Conservation (phyloP, 23 tunicate species). For the Trididemnum clinides region DNA sequence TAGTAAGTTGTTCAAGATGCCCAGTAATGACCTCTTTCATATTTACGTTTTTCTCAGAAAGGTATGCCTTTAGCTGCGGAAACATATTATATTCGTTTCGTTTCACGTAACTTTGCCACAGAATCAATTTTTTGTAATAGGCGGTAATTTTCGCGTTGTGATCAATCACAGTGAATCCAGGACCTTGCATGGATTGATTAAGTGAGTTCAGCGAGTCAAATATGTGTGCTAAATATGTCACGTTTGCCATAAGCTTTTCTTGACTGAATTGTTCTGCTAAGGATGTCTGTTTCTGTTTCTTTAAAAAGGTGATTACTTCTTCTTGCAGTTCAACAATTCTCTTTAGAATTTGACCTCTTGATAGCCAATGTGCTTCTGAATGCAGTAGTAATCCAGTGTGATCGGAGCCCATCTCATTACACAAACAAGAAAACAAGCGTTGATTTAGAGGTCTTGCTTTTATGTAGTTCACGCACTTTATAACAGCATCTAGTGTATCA, state of each 20-base stretch:
- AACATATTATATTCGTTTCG: constrained; percentile 20
- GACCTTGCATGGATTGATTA: constrained; percentile 49
- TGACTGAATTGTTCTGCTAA: constrained; percentile 47
- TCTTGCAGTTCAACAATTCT: constrained; percentile 37
- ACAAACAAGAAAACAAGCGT: too few species aligned
- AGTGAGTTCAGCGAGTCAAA: constrained; percentile 44
- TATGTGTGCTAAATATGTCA: constrained; percentile 47
- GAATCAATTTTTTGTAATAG: constrained; percentile 34
- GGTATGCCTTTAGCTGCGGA: background rate
- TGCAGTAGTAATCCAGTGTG: constrained; percentile 34
- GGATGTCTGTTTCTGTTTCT: constrained; percentile 19
- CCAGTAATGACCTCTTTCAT: constrained; percentile 37
- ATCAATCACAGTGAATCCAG: constrained; percentile 51
- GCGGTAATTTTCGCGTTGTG: constrained; percentile 30
- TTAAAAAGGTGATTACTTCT: constrained; percentile 30
- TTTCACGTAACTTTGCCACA: constrained; percentile 21
- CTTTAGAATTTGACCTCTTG: constrained; percentile 35
- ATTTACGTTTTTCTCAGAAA: background rate
- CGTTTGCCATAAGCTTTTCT: constrained; percentile 44
- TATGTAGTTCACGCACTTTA: too few species aligned
- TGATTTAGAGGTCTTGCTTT: too few species aligned
- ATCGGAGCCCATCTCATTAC: too few species aligned
- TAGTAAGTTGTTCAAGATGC: constrained; percentile 40
- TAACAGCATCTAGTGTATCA: too few species aligned
- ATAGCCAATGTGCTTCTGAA: constrained; percentile 33